Percentiles rank a stretch among this genome's conserved stretches.
phyloP scores from a whole-genome alignment of 2,888 invertebrate species.

The Dasypolia templi region DNA sequence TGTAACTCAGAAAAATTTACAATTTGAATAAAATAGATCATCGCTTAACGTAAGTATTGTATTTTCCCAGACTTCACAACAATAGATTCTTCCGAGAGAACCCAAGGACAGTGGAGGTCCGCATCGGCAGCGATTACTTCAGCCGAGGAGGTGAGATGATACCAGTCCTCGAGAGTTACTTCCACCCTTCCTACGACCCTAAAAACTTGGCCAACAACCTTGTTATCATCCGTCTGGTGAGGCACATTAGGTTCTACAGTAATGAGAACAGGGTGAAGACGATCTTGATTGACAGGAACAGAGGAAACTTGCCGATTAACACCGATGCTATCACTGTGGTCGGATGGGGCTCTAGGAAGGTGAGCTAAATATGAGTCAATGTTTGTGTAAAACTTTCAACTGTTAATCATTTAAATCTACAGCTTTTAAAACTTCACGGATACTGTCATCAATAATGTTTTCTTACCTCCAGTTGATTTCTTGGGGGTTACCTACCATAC shows the following conservation, averaged over 20 bases:
- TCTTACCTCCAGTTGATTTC: neutral
- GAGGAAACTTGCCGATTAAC: slow-evolving; percentile 26
- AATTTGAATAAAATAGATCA: neutral
- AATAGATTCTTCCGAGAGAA: slow-evolving; percentile 57
- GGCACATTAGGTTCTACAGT: slow-evolving; percentile 48
- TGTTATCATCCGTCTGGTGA: slow-evolving; percentile 67
- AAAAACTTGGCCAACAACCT: slow-evolving; percentile 71
- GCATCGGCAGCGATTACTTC: slow-evolving; percentile 72
- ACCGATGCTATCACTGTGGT: slow-evolving; percentile 63
- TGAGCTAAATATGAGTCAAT: slow-evolving; percentile 51
- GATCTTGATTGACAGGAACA: slow-evolving; percentile 63
- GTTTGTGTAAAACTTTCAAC: neutral
- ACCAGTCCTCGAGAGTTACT: slow-evolving; percentile 59
- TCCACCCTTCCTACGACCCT: slow-evolving; percentile 72
- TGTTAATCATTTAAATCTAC: neutral
- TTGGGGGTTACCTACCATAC: neutral
- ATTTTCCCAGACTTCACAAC: slow-evolving; percentile 64
- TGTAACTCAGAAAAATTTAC: neutral
- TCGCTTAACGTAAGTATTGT: neutral
- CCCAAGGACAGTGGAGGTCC: slow-evolving; percentile 56
- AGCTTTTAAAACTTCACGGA: neutral
- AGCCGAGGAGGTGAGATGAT: slow-evolving; percentile 64
- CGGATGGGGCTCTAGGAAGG: slow-evolving; percentile 75
- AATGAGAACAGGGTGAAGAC: slow-evolving; percentile 60
- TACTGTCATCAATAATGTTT: neutral